A percentile compares a stretch with the other conserved stretches of the same genome.
Conservation (phyloP, 2,113 vertebrate genomes). For the Micromys minutus region DNA sequence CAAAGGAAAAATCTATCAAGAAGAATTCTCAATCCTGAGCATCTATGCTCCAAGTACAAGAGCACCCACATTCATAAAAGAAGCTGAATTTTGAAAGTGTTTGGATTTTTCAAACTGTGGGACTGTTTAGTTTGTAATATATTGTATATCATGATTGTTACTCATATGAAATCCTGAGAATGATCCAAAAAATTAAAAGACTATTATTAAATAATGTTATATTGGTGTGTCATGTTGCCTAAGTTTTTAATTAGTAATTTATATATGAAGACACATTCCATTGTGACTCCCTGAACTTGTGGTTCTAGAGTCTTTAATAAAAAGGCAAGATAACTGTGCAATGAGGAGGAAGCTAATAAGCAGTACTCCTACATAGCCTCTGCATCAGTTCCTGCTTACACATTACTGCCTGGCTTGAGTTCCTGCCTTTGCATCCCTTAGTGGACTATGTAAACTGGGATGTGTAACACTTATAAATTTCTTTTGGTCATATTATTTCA, state of each 20-base stretch:
- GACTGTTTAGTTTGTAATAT: background rate
- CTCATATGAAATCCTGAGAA: background rate
- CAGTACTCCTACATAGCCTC: background rate
- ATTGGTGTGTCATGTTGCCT: background rate
- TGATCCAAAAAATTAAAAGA: background rate
- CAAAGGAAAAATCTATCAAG: too few species aligned
- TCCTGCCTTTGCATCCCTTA: background rate
- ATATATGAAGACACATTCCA: background rate
- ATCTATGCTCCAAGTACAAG: too few species aligned
- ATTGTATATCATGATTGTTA: background rate
- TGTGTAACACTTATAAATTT: background rate
- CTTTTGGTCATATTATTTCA: background rate
- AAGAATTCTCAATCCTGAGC: too few species aligned
- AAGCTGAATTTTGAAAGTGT: background rate
- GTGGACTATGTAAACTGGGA: background rate
- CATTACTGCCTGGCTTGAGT: background rate
- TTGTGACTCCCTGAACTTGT: background rate
- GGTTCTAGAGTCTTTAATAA: background rate
- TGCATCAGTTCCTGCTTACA: background rate
- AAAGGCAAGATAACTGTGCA: background rate
- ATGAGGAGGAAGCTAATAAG: background rate
- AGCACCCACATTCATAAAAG: too few species aligned
- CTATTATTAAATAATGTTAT: background rate
- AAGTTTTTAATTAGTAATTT: background rate
- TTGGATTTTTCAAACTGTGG: background rate